These are phyloP conservation scores for Parasteatoda lunata DNA, from an alignment of 2,888 invertebrate genomes.

Conservation along the genomic window DNA sequence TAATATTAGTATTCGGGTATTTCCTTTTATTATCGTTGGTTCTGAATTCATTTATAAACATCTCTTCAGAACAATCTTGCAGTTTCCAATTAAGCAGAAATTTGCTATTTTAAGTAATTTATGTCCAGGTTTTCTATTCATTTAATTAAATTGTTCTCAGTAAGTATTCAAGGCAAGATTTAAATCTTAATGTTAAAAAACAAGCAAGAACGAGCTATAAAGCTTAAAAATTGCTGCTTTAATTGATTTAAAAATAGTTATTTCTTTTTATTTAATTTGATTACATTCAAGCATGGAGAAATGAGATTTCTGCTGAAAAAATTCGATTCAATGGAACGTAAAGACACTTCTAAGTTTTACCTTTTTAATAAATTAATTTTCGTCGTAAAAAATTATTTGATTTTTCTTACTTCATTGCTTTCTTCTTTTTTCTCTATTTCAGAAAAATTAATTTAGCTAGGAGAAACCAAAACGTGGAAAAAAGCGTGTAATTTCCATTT, in stretches of 20 bases:
- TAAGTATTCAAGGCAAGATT: too few relatives aligned
- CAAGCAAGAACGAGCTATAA: too few relatives aligned
- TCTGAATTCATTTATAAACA: too few relatives aligned
- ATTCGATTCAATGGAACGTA: background rate
- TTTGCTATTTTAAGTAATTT: too few relatives aligned
- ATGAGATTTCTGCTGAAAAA: background rate
- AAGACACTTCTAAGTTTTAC: background rate
- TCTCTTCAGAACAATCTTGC: too few relatives aligned
- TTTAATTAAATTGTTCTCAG: too few relatives aligned
- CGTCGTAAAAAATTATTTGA: background rate
- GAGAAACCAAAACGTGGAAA: background rate
- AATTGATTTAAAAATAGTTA: slow-evolving; percentile 7
- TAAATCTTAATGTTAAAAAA: too few relatives aligned
- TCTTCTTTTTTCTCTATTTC: background rate
- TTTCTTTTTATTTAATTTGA: slow-evolving; percentile 9
- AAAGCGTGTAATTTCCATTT: too few relatives aligned
- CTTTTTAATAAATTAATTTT: slow-evolving; percentile 1
- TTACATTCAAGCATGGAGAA: slow-evolving; percentile 6
- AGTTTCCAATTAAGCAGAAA: too few relatives aligned
- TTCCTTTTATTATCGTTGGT: too few relatives aligned
- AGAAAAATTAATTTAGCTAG: background rate
- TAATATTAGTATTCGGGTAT: too few relatives aligned
- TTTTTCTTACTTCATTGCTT: background rate
- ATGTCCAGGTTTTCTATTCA: too few relatives aligned
- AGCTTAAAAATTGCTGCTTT: background rate